Base-by-base conservation (phyloP, 2,797 vertebrate genomes). In the Mycteria americana region DNA sequence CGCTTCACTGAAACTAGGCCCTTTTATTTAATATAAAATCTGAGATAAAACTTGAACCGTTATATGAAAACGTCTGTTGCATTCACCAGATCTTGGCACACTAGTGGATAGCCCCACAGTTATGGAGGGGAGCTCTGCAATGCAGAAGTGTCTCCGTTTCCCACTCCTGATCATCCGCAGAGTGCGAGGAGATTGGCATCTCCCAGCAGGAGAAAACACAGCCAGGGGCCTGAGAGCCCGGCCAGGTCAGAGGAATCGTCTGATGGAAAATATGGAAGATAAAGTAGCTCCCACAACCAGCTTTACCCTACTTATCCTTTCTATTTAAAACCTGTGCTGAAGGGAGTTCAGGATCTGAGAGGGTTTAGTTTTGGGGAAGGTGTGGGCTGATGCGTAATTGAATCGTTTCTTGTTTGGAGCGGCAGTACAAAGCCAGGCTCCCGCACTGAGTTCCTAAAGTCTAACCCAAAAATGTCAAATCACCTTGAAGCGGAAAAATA, bases 391-490 rank as follows among this genome's bases (percentile, higher is more conserved):
- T 92, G 67, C 77, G 65, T 92, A 93, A 96, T 74, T 92, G 69
- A 94, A 92, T 91, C 2, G 1, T 60, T 73, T 85, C 86, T 84
- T 46, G 16, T 89, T 94, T 92, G 90, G 75, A 96, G 89, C 4
- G n/a, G 79, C 79, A 89, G 65, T 87, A 94, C 89, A 93, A 95
- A 90, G 93, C 68, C 46, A 65, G 70, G 57, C 35, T 95, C 46
- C 70, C 1, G 3, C 89, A 83, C 35, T 3, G 43, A 88, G 31
- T 48, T 91, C 77, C 85, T 92, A 80, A 95, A 80, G 27, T 28
- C 60, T 97, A 96, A 97, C 95, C 96, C 86, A 92, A 96, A 97
- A 97, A 94, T 53, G 91, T 97, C 96, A 96, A 79, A 90, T 85
- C 81, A 82, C 65, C 74, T 85, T 88, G 91, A 93, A 95, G 50